Conservation (phyloP, 2,888 invertebrate species). For the Lypha dubia region DNA sequence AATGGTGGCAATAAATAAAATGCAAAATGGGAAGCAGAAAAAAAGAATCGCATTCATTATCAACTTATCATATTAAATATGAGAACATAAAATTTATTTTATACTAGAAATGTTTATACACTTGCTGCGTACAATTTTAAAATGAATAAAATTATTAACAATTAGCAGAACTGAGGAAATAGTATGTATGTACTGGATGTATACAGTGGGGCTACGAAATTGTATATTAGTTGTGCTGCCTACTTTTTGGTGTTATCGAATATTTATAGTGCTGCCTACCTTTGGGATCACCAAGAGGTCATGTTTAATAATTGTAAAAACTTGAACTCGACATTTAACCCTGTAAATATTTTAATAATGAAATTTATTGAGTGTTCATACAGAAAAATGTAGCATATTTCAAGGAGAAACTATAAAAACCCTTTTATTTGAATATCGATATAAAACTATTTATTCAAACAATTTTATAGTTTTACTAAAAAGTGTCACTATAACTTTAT, state of each 20-base stretch:
- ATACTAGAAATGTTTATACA: slow-evolving; percentile 19
- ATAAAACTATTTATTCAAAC: too few relatives aligned
- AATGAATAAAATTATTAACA: slow-evolving; percentile 15
- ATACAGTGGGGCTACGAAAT: not conserved
- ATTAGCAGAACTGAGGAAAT: not conserved
- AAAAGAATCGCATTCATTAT: slow-evolving; percentile 33
- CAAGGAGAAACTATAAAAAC: too few relatives aligned
- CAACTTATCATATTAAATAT: slow-evolving; percentile 53
- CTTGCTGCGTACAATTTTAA: not conserved
- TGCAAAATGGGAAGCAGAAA: not conserved
- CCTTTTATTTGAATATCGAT: too few relatives aligned
- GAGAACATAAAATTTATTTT: slow-evolving; percentile 34
- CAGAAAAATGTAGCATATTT: too few relatives aligned
- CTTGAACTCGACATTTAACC: not conserved
- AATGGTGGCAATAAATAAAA: slow-evolving; percentile 60
- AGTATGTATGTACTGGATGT: too few relatives aligned
- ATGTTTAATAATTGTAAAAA: too few relatives aligned
- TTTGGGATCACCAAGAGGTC: not conserved
- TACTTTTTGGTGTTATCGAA: too few relatives aligned
- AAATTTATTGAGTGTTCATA: too few relatives aligned
- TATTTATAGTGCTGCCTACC: not conserved
- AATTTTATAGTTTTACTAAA: too few relatives aligned
- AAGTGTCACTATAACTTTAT: not conserved
- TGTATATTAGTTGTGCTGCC: too few relatives aligned
- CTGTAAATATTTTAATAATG: too few relatives aligned